phyloP scores from a whole-genome alignment of 1,140 invertebrate genomes.

The Pseudomyrmex sp. region DNA sequence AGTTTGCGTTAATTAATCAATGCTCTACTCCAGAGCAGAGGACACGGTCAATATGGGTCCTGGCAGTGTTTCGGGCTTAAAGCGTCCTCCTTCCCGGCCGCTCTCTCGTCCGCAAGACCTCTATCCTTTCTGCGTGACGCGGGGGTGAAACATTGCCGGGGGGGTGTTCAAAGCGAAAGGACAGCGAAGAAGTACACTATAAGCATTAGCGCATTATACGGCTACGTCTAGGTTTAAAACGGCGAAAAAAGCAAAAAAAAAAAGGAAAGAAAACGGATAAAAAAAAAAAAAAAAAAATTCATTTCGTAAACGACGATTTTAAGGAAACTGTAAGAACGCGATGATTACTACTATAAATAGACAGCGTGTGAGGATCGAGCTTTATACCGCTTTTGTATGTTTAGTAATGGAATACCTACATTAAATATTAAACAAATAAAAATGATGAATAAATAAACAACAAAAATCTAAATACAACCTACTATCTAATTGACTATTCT shows the following conservation, averaged over 20 bases:
- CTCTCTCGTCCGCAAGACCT: background rate
- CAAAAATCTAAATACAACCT: constrained; percentile 78
- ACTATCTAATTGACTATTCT: constrained; percentile 82
- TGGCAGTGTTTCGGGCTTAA: constrained; percentile 64
- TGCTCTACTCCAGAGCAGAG: constrained; percentile 64
- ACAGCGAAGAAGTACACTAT: constrained; percentile 58
- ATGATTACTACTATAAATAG: constrained; percentile 70
- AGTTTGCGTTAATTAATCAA: constrained; percentile 73
- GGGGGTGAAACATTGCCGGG: background rate
- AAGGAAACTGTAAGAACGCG: constrained; percentile 67
- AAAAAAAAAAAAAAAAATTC: constrained; percentile 27
- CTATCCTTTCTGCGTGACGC: constrained; percentile 14
- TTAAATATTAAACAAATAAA: constrained; percentile 78
- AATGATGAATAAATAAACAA: constrained; percentile 65
- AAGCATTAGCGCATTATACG: constrained; percentile 70
- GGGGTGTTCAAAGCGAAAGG: constrained; percentile 28
- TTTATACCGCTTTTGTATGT: constrained; percentile 85
- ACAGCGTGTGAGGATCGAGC: constrained; percentile 84
- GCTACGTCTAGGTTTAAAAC: constrained; percentile 68
- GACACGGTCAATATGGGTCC: constrained; percentile 74
- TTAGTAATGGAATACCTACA: constrained; percentile 83
- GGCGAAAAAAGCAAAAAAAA: constrained; percentile 22
- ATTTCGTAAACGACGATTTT: constrained; percentile 61
- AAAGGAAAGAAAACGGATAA: constrained; percentile 10
- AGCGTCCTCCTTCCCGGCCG: constrained; percentile 45